Conservation (phyloP, 2,113 vertebrate genomes). For the Leuciscus idus region DNA sequence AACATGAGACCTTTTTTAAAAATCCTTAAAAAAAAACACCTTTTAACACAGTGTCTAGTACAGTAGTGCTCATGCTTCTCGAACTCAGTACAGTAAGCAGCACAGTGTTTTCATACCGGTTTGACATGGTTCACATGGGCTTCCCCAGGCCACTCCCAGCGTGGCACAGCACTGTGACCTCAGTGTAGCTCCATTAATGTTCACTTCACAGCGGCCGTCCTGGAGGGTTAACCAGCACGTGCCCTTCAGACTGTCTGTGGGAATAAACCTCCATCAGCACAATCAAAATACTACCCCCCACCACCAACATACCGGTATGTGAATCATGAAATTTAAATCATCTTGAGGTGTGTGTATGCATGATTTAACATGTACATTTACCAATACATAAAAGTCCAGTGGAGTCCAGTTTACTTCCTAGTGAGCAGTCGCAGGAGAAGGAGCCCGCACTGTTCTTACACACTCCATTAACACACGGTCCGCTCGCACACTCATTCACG, state of each 20-base stretch:
- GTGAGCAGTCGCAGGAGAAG: conserved; percentile 82
- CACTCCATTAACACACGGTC: conserved; percentile 80
- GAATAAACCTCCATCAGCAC: background rate
- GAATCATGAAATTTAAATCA: background rate
- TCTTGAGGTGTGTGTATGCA: background rate
- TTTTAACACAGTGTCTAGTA: background rate
- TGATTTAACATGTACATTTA: conserved; percentile 57
- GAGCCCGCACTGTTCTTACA: conserved; percentile 87
- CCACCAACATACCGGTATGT: background rate
- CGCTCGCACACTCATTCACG: conserved; percentile 85
- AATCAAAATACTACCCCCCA: background rate
- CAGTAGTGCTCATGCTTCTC: background rate
- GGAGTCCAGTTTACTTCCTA: conserved; percentile 81
- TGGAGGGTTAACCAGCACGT: conserved; percentile 81
- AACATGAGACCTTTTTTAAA: background rate
- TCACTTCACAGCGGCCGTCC: conserved; percentile 79
- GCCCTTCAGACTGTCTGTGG: conserved; percentile 79
- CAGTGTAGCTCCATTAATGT: conserved; percentile 80
- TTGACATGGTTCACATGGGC: conserved; percentile 80
- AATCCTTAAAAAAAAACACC: background rate
- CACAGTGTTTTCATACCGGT: conserved; percentile 65
- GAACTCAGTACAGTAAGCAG: background rate
- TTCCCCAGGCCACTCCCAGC: conserved; percentile 81
- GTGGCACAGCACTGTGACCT: conserved; percentile 83
- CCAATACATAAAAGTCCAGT: conserved; percentile 83